Conservation (phyloP, 2,888 invertebrate genomes). For the Hybos culiciformis region DNA sequence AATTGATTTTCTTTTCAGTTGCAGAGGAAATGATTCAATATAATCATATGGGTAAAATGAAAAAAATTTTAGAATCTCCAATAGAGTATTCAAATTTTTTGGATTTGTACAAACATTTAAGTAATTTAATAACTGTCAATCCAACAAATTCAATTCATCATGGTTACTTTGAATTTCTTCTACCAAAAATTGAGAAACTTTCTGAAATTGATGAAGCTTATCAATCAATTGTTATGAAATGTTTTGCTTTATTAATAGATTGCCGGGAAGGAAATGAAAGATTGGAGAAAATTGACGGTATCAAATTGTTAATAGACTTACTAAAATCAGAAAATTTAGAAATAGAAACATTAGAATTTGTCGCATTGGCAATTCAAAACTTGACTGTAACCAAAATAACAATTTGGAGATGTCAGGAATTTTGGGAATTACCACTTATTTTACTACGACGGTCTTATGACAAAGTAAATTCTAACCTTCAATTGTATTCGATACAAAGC, state of each 20-base stretch:
- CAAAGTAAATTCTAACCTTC: slow-evolving; percentile 19
- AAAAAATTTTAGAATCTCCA: slow-evolving; percentile 18
- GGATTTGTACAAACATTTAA: slow-evolving; percentile 25
- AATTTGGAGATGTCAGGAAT: slow-evolving; percentile 27
- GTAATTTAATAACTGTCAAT: slow-evolving; percentile 22
- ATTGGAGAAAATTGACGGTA: slow-evolving; percentile 22
- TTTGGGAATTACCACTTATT: slow-evolving; percentile 21
- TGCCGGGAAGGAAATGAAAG: slow-evolving; percentile 23
- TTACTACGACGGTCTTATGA: slow-evolving; percentile 20
- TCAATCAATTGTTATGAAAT: slow-evolving; percentile 24
- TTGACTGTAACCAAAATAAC: slow-evolving; percentile 22
- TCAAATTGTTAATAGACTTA: slow-evolving; percentile 20
- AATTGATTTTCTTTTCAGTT: slow-evolving; percentile 16
- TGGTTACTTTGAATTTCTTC: slow-evolving; percentile 27
- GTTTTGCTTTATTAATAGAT: slow-evolving; percentile 27
- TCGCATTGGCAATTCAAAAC: slow-evolving; percentile 22
- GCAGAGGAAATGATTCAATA: slow-evolving; percentile 11
- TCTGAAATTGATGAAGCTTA: no score
- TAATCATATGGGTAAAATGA: slow-evolving; percentile 15
- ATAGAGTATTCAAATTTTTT: slow-evolving; percentile 15
- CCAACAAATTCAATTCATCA: slow-evolving; percentile 23
- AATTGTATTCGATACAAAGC: slow-evolving; percentile 25
- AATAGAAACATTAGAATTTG: slow-evolving; percentile 18
- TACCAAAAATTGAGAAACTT: slow-evolving; percentile 17
- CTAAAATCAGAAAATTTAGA: slow-evolving; percentile 11